Conservation (phyloP, 2,888 invertebrate species). For the Melanostoma scalare region DNA sequence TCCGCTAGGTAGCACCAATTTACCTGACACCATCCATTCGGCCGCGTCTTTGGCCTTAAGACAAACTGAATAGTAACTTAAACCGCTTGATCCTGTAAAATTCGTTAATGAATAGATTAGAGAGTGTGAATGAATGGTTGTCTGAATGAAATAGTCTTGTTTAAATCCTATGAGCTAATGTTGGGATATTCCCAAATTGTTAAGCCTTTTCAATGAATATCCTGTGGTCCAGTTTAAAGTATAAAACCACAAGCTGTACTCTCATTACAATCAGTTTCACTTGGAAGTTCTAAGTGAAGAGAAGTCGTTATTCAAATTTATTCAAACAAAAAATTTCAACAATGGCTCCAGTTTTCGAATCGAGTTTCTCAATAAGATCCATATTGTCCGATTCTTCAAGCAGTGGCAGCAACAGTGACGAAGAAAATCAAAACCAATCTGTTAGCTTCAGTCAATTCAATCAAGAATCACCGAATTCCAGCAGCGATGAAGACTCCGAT, state of each 20-base stretch:
- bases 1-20: too few relatives aligned
- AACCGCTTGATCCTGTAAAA: background rate
- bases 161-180: slow-evolving; percentile 12
- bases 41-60: background rate
- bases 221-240: background rate
- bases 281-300: background rate
- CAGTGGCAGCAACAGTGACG: slow-evolving; percentile 30
- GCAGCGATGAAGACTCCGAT: slow-evolving; percentile 29
- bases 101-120: slow-evolving; percentile 5
- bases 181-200: slow-evolving; percentile 22
- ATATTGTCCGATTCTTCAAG: slow-evolving; percentile 37
- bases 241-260: slow-evolving; percentile 12
- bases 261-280: slow-evolving; percentile 3
- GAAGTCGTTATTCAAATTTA: background rate
- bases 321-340: background rate
- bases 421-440: slow-evolving; percentile 26
- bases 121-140: background rate
- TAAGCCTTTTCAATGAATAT: slow-evolving; percentile 30
- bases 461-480: slow-evolving; percentile 15
- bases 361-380: slow-evolving; percentile 52
- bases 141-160: slow-evolving; percentile 7
- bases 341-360: slow-evolving; percentile 55
- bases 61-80: background rate
- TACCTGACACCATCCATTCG: too few relatives aligned
- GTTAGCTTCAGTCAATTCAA: background rate